Evolutionary conservation across 2,888 invertebrate species (phyloP).

Genomic region (Thalpophila matura): DNA sequence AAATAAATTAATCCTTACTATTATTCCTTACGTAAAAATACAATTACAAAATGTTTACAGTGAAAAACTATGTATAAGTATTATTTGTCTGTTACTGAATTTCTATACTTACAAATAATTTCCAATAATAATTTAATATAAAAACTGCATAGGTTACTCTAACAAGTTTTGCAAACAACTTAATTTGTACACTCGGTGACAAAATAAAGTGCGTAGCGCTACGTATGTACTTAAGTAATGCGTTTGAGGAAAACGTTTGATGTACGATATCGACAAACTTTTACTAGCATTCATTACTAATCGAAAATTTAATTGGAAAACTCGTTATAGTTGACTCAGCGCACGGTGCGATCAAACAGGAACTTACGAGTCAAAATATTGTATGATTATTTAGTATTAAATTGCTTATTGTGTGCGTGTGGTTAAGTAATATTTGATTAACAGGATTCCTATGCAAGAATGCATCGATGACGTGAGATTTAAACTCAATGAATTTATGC

Average conservation of each 20-base stretch:
- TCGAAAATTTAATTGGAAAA: conserved; percentile 77
- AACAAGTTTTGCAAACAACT: conserved; percentile 2
- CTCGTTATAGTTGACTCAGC: conserved; percentile 70
- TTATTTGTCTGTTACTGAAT: no score
- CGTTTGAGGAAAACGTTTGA: conserved; percentile 60
- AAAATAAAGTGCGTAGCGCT: conserved; percentile 57
- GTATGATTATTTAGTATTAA: conserved; percentile 59
- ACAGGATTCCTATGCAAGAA: conserved; percentile 31
- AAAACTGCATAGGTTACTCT: conserved; percentile 1
- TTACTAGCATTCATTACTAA: conserved; percentile 63
- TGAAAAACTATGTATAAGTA: no score
- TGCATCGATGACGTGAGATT: conserved; percentile 28
- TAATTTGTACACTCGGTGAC: conserved; percentile 42
- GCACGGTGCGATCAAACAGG: conserved; percentile 62
- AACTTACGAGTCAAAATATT: conserved; percentile 41
- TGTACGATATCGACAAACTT: conserved; percentile 64
- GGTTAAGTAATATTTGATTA: conserved; percentile 53
- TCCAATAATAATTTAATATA: no score
- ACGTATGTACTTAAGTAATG: conserved; percentile 39
- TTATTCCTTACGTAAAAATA: no score
- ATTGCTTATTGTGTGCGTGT: conserved; percentile 48
- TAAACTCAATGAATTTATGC: conserved; percentile 22
- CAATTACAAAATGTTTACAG: no score
- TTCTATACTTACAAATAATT: no score
- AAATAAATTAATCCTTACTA: no score